phyloP scores from a whole-genome alignment of 2,797 vertebrate species.

The Allobates femoralis region DNA sequence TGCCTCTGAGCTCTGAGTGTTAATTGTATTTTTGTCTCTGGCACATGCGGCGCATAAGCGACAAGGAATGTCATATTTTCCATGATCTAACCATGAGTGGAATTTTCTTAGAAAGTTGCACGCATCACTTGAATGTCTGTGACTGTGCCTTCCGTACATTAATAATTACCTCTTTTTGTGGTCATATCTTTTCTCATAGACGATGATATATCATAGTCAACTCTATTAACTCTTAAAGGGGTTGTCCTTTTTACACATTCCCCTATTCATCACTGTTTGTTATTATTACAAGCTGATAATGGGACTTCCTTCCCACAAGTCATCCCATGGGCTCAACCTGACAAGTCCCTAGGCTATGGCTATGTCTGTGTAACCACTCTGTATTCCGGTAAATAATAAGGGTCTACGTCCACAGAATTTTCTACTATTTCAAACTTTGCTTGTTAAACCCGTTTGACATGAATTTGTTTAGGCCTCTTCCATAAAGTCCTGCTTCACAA shows the following conservation, averaged over 20 bases:
- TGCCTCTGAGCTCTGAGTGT: background rate
- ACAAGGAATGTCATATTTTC: slow-evolving; percentile 50
- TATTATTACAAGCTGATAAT: background rate
- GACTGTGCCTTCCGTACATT: background rate
- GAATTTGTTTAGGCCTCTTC: too few species aligned
- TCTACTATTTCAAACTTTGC: too few species aligned
- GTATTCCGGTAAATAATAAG: too few species aligned
- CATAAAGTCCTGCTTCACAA: too few species aligned
- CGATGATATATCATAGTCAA: background rate
- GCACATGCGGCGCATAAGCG: background rate
- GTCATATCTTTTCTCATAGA: background rate
- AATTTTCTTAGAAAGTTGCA: slow-evolving; percentile 38
- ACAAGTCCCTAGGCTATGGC: background rate
- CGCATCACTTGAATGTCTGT: slow-evolving; percentile 2
- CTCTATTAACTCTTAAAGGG: background rate
- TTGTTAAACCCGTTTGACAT: too few species aligned
- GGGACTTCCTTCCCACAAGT: background rate
- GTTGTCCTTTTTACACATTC: background rate
- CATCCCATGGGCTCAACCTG: background rate
- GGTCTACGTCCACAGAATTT: too few species aligned
- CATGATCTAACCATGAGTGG: slow-evolving; percentile 47
- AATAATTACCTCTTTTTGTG: background rate
- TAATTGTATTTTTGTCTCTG: slow-evolving; percentile 35
- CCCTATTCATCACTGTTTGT: background rate
- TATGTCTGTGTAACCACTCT: background rate